A percentile compares a stretch with the other conserved stretches of the same genome.
phyloP scores from a whole-genome alignment of 2,797 vertebrate genomes.

The Acanthiza pusilla region DNA sequence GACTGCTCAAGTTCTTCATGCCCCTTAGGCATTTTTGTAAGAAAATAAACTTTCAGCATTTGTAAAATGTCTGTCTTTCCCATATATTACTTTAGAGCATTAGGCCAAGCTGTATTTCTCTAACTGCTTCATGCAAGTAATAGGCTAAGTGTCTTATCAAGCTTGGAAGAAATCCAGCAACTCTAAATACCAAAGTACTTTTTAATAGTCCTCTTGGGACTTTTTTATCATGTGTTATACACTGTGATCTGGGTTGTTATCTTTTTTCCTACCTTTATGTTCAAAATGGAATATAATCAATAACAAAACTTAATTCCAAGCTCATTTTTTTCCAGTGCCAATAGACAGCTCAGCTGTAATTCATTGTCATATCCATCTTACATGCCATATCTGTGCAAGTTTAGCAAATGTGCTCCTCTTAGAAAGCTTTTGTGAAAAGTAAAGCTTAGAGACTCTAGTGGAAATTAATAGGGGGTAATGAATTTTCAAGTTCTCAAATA shows the following conservation, averaged over 20 bases:
- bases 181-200: constrained; percentile 49
- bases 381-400: neutral
- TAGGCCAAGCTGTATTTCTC: constrained; percentile 40
- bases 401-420: neutral
- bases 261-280: neutral
- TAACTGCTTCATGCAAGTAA: constrained; percentile 23
- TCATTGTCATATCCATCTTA: neutral
- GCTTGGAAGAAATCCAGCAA: constrained; percentile 55
- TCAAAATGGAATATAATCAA: constrained; percentile 21
- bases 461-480: neutral
- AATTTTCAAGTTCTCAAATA: neutral
- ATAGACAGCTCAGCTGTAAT: neutral
- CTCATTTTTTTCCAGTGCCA: neutral
- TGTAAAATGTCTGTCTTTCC: constrained; percentile 50
- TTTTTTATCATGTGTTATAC: constrained; percentile 28
- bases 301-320: constrained; percentile 7
- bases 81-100: constrained; percentile 22
- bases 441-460: neutral
- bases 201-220: constrained; percentile 38
- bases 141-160: constrained; percentile 10
- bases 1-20: constrained; percentile 1
- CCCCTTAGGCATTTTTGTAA: constrained; percentile 5
- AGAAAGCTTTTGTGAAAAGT: neutral
- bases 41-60: constrained; percentile 38
- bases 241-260: constrained; percentile 24